These are phyloP conservation scores for Spea hammondii DNA, from an alignment of 2,797 vertebrate genomes.

Conservation along the genomic window DNA sequence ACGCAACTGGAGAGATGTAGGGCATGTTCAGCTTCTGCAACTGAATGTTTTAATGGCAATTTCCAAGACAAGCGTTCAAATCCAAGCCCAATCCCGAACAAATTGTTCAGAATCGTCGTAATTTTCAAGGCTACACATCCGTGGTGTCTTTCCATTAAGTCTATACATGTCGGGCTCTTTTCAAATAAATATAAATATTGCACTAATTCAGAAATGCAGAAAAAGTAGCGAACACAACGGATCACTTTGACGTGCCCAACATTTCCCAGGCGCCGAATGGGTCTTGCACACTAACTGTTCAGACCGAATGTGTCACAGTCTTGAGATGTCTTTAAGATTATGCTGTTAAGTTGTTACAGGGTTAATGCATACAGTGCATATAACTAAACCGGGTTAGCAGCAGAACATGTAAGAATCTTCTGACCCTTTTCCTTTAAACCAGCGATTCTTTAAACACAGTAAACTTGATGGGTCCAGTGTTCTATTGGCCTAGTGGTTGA, in stretches of 20 bases:
- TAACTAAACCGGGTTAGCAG: background rate
- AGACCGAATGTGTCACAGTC: constrained; percentile 37
- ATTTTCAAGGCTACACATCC: too few species aligned
- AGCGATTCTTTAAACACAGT: too few species aligned
- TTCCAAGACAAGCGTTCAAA: too few species aligned
- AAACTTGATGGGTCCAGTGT: too few species aligned
- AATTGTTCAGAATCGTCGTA: too few species aligned
- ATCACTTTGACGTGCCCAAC: constrained; percentile 2
- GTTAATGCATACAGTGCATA: too few species aligned
- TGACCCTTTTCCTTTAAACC: background rate
- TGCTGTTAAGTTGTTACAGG: background rate
- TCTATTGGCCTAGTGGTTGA: background rate
- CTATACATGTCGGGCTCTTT: too few species aligned
- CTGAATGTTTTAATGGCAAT: background rate
- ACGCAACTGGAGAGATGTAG: constrained; percentile 67
- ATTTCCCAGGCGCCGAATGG: constrained; percentile 33
- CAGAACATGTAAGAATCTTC: background rate
- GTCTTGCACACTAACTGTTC: constrained; percentile 26
- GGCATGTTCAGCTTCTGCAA: constrained; percentile 17
- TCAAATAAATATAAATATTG: background rate
- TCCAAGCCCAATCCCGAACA: too few species aligned
- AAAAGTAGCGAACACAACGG: background rate
- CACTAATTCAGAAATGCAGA: background rate
- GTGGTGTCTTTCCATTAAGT: too few species aligned
- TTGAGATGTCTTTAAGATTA: constrained; percentile 35